Conservation (phyloP, 2,113 vertebrate genomes). For the Gavialis gangeticus region DNA sequence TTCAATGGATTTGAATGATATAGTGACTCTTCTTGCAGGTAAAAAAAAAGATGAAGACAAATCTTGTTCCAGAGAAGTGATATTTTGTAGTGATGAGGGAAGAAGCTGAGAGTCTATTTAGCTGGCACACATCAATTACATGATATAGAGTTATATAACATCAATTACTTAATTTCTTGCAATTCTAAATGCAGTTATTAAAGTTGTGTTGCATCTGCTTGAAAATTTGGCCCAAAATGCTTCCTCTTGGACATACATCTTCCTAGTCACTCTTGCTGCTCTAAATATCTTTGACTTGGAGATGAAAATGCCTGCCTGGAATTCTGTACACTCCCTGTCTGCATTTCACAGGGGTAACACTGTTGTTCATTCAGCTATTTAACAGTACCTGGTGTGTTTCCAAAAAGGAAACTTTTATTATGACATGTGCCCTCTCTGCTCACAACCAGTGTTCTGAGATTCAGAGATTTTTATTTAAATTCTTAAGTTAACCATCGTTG, state of each 20-base stretch:
- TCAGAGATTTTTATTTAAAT: background rate
- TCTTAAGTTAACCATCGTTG: background rate
- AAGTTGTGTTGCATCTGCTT: no score
- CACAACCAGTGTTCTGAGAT: no score
- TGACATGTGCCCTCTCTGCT: background rate
- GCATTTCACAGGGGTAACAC: background rate
- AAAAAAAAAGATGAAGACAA: background rate
- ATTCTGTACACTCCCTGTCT: background rate
- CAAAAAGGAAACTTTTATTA: background rate
- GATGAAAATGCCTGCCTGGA: background rate
- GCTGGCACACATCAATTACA: background rate
- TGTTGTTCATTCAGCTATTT: fast-evolving
- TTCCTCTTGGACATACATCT: no score
- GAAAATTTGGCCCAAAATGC: no score
- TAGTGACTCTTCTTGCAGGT: background rate
- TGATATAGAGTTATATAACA: background rate
- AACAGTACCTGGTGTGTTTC: background rate
- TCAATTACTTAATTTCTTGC: no score
- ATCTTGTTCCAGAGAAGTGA: background rate
- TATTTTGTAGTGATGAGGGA: background rate
- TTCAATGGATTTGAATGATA: background rate
- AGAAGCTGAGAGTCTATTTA: background rate
- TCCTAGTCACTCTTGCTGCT: background rate
- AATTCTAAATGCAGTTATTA: no score
- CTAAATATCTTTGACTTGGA: background rate